Conservation (phyloP, 2,113 vertebrate genomes). For the Hemicordylus capensis region DNA sequence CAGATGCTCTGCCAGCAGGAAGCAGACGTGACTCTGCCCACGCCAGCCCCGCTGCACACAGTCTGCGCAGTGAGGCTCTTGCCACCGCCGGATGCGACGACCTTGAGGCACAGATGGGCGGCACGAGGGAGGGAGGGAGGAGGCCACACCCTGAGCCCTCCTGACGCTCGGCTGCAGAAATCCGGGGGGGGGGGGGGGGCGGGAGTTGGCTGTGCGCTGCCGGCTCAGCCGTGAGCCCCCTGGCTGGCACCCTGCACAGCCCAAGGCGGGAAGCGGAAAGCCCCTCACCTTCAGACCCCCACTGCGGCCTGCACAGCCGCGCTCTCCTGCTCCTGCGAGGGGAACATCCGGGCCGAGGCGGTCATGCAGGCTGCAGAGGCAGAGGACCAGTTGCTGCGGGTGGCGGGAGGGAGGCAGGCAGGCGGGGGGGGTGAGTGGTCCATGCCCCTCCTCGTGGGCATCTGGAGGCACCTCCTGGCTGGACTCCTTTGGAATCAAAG, state of each 20-base stretch:
- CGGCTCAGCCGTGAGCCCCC: not conserved
- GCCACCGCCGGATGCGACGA: not conserved
- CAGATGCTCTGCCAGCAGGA: not conserved
- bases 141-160: not conserved
- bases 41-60: not conserved
- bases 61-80: not conserved
- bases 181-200: not conserved
- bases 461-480: not conserved
- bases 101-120: not conserved
- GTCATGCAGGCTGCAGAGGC: too few species aligned
- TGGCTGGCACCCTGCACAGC: not conserved
- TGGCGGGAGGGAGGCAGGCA: too few species aligned
- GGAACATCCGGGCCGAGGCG: not conserved
- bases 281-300: not conserved
- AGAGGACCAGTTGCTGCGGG: too few species aligned
- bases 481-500: too few species aligned
- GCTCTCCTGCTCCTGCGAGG: not conserved
- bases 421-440: too few species aligned
- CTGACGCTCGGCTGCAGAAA: not conserved
- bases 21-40: not conserved
- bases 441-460: too few species aligned
- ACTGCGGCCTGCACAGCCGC: not conserved
- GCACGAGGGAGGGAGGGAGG: not conserved
- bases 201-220: too few species aligned
- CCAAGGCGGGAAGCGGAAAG: not conserved